Base-by-base conservation (phyloP, 1,140 invertebrate genomes). In the Arion vulgaris region DNA sequence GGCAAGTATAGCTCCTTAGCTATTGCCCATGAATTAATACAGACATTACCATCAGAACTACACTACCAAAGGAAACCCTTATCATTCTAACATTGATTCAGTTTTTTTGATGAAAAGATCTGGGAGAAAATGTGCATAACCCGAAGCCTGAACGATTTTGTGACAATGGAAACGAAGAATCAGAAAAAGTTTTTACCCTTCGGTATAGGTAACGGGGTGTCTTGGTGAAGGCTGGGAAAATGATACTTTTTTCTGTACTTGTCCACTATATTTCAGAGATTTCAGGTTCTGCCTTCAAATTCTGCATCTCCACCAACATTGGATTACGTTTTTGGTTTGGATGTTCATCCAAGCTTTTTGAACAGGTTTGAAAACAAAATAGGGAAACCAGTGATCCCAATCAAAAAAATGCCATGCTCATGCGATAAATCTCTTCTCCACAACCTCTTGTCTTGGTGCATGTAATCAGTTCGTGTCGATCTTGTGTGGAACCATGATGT, bases 61-160 rank as follows among this genome's bases (percentile, higher is more conserved):
- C 83, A 81, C 79, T 93, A 49, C 92, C 90, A 2, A 87, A 88
- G 81, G 71, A 38, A 23, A 41, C 36, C 28, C 1, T 39, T n/a
- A 39, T 72, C 9, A 39, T 72, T 13, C 71, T 28, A 72, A 72
- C 28, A 2, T 41, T 23, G 39, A 39, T n/a, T 72, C 71, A 19
- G 39, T 72, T 41, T 39, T 11, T 13, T 9, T 28, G 71, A 72
- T 41, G 38, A 72, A 26, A 39, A 72, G 81, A 13, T 87, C 1
- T 96, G 95, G 95, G 92, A 93, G 0, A 94, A 96, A 89, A 96
- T 90, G 95, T 95, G 0, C 92, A 95, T 62, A 92, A 93, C 36
- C 96, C 96, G 86, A 91, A 94, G 0, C 95, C 95, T 0, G 95
- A 95, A 84, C 91, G 95, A 80, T 93, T 93, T 86, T 73, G 85